Conservation (phyloP, 2,113 vertebrate genomes). For the Eudyptes chrysolophus region DNA sequence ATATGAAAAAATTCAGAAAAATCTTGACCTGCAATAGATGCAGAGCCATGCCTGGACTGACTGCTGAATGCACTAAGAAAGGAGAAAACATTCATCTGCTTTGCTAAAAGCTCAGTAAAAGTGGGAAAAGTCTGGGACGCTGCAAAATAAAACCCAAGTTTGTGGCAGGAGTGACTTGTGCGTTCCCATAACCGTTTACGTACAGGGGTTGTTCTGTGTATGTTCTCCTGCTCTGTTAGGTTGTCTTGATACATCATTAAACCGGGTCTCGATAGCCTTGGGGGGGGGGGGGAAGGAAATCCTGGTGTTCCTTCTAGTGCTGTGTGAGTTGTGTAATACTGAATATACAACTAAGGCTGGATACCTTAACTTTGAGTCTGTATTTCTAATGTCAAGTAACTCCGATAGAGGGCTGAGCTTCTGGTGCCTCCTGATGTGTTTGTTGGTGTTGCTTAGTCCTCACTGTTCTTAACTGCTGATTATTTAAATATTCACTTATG, state of each 20-base stretch:
- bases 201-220: neutral
- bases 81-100: neutral
- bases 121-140: neutral
- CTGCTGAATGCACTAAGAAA: neutral
- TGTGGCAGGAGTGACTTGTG: neutral
- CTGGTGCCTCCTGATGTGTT: neutral
- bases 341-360: neutral
- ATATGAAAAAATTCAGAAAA: neutral
- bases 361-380: neutral
- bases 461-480: neutral
- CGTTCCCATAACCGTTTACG: rapidly evolving
- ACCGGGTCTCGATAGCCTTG: neutral
- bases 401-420: neutral
- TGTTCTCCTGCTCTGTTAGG: neutral
- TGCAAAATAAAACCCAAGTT: neutral
- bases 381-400: neutral
- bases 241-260: neutral
- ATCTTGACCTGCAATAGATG: neutral
- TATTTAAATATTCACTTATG: neutral
- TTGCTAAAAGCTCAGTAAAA: neutral
- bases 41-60: neutral
- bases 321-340: neutral
- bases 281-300: neutral
- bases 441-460: neutral
- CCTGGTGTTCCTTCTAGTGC: neutral